These are phyloP conservation scores for Drosophila hamatofila DNA, from an alignment of 2,888 invertebrate species.

Conservation along the genomic window DNA sequence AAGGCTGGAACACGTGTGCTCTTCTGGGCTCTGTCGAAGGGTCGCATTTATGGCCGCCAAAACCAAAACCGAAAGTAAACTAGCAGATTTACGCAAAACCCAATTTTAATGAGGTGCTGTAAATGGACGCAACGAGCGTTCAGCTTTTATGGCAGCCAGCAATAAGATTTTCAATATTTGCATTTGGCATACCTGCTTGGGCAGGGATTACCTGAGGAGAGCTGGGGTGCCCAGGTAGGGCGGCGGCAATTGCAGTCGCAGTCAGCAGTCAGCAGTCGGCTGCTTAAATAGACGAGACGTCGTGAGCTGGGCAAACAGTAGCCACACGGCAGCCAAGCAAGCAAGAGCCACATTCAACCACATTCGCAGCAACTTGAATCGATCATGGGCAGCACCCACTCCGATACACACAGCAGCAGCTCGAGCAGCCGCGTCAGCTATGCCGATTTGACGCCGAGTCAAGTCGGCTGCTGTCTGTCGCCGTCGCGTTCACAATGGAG, in stretches of 20 bases:
- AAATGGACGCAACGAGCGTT: constrained; percentile 21
- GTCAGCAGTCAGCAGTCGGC: too few species aligned
- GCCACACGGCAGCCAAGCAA: constrained; percentile 27
- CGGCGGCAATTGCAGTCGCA: background rate
- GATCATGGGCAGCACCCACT: constrained; percentile 51
- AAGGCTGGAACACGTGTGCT: constrained; percentile 50
- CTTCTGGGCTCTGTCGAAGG: background rate
- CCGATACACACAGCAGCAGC: constrained; percentile 10
- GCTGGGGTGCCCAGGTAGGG: constrained; percentile 7
- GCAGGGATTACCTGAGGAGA: constrained; percentile 2
- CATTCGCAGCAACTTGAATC: background rate
- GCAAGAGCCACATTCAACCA: constrained; percentile 3
- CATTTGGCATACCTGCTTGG: background rate
- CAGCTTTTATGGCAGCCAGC: constrained; percentile 28
- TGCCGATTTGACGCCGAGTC: constrained; percentile 9
- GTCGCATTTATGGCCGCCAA: constrained; percentile 37
- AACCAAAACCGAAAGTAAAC: constrained; percentile 27
- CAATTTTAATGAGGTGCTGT: constrained; percentile 43
- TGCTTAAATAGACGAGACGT: constrained; percentile 20
- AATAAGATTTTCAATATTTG: constrained; percentile 18
- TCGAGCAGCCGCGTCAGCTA: constrained; percentile 16
- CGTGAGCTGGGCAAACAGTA: constrained; percentile 21
- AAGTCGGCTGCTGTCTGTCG: constrained; percentile 30
- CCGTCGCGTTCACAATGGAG: constrained; percentile 24
- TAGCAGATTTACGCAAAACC: constrained; percentile 43